Evolutionary conservation across 2,888 invertebrate species (phyloP), one percentile per base, ranked within the genome.

Genomic region (Abrostola tripartita): DNA sequence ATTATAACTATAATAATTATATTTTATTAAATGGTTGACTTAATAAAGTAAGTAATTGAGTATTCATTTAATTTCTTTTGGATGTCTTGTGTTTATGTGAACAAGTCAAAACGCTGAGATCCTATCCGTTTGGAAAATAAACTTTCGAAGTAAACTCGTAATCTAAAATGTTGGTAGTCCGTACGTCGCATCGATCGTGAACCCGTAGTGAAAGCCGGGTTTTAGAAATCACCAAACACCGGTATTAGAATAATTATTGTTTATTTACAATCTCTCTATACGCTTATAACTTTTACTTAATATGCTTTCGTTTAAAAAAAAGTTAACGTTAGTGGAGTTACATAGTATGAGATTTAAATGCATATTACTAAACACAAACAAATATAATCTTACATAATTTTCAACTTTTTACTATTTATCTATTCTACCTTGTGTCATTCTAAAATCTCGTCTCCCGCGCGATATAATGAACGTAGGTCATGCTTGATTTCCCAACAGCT

Each of bases 151-250:
- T 75, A 71, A 75, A 75, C 71, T 53, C 52, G 56, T 40, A 59
- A 12, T 53, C 38, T 55, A 60, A 70, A 58, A 55, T 55, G 56
- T 76, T 53, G 53, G 65, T 37, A 52, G 65, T 64, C 60, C 38
- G 63, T 68, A 77, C 57, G 61, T 37, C 76, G 41, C 59, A 56
- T 67, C 59, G 76, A 65, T 58, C 64, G 61, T 56, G 58, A 68
- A 65, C 68, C 59, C 59, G 42, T n/a, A 76, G 79, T 76, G 78
- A 78, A 78, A 78, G 78, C 71, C 61, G 60, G 56, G 44, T 62
- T 76, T 74, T 76, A 79, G 77, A 79, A 76, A 78, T 71, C 77
- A 65, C 50, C 51, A 57, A 68, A 65, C 62, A 74, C 71, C 62
- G 64, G 73, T 73, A 79, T 69, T 52, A 36, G 65, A 61, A 76